These are phyloP conservation scores for Phoenicopterus ruber DNA, from an alignment of 2,113 vertebrate species.

Conservation along the genomic window DNA sequence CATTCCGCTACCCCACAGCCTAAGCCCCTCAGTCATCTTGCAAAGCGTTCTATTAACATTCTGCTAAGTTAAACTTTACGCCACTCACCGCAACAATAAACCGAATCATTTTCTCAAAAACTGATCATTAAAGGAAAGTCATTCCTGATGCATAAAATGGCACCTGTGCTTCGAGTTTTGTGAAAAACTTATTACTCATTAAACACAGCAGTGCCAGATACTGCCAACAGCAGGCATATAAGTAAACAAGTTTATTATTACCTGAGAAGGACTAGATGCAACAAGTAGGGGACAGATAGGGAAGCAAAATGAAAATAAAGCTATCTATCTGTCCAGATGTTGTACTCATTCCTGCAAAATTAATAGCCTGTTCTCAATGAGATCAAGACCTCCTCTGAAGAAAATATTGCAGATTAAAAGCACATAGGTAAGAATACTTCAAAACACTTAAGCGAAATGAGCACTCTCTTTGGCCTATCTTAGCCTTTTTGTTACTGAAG, in stretches of 20 bases:
- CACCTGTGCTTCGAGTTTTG: neutral
- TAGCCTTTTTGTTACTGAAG: neutral
- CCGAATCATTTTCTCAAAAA: neutral
- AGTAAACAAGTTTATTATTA: slow-evolving; percentile 53
- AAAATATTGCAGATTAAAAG: neutral
- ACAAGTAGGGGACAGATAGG: neutral
- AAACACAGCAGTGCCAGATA: slow-evolving; percentile 10
- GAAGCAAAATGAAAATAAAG: neutral
- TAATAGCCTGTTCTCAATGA: neutral
- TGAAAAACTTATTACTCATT: slow-evolving; percentile 35
- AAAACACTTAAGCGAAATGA: neutral
- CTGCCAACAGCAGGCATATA: slow-evolving; percentile 20
- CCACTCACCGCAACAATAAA: neutral
- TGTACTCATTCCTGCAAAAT: neutral
- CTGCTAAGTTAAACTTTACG: neutral
- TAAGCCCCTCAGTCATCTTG: neutral
- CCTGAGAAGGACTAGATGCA: neutral
- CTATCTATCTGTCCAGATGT: neutral
- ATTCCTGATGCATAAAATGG: neutral
- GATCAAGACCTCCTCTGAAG: neutral
- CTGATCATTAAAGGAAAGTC: neutral
- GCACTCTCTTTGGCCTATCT: neutral
- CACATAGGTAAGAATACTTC: neutral
- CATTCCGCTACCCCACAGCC: neutral
- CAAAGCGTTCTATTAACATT: neutral